Percentiles rank a stretch among this genome's conserved stretches.
phyloP scores from a whole-genome alignment of 2,888 invertebrate genomes.

The Diplolepis rosae region DNA sequence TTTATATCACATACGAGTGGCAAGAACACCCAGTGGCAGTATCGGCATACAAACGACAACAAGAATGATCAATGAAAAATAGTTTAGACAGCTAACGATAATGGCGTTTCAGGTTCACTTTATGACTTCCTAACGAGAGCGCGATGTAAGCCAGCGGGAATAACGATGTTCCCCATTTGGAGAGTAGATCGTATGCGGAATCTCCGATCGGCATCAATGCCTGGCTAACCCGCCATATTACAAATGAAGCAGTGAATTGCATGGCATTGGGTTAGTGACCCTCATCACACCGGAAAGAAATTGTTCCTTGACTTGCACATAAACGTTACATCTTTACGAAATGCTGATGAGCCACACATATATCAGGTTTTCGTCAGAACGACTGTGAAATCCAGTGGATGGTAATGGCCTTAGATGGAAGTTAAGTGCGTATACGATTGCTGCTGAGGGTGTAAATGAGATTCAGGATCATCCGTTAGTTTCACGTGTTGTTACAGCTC shows the following conservation, averaged over 20 bases:
- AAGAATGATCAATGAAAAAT: constrained; percentile 18
- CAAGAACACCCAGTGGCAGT: constrained; percentile 10
- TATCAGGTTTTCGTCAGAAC: background rate
- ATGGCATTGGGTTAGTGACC: constrained; percentile 21
- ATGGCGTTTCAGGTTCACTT: constrained; percentile 29
- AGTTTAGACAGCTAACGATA: constrained; percentile 25
- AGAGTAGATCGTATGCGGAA: constrained; percentile 17
- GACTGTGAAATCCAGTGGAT: constrained; percentile 21
- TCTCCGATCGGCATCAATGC: constrained; percentile 21
- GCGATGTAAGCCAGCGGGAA: constrained; percentile 30
- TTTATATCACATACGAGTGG: background rate
- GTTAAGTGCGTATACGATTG: constrained; percentile 32
- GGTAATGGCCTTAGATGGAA: constrained; percentile 37
- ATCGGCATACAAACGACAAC: constrained; percentile 21
- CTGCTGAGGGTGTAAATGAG: constrained; percentile 51
- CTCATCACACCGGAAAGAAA: background rate
- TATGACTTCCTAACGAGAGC: constrained; percentile 31
- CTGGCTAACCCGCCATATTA: no score
- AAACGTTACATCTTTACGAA: background rate
- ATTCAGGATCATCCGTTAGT: constrained; percentile 61
- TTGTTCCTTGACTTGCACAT: background rate
- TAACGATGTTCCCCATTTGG: constrained; percentile 26
- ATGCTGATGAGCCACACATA: background rate
- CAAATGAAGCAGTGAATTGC: background rate
- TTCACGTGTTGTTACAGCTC: constrained; percentile 70